Base-by-base conservation (phyloP, 2,113 vertebrate genomes). In the Tachycineta bicolor region DNA sequence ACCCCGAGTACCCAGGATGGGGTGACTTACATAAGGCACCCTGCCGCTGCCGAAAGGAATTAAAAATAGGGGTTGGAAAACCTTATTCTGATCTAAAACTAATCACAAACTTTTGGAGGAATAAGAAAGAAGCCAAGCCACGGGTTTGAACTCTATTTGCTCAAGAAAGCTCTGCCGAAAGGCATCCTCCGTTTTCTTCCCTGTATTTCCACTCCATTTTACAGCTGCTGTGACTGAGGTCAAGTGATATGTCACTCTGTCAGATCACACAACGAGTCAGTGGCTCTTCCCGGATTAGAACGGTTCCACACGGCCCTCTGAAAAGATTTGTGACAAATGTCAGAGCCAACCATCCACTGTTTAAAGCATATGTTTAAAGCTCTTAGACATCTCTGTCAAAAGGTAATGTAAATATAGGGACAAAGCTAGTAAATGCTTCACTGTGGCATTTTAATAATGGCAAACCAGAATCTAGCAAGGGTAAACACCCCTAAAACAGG, bases 201-300 rank as follows among this genome's bases (percentile, higher is more conserved):
- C 77, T 26, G 65, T 18, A 44, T 89, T 89, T 77, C 81, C 94
- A 94, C 87, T 81, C 55, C 55, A 29, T 58, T 73, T 79, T 96
- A 87, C 96, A 96, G 95, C 97, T 94, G 97, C 94, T 22, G 76
- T 56, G 79, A 21, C 89, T 64, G 95, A 81, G 96, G 97, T 97
- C 97, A 97, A 97, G 97, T 96, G 96, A 97, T 96, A 95, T 97
- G 97, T 97, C 97, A 97, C 82, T 95, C 90, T 97, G 97, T 96
- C 97, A 96, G 96, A 94, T 97, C 97, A 95, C 97, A 97, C 96
- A 97, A 95, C 11, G 69, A 96, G 95, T 47, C 95, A 94, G 93
- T 84, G 96, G 90, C 96, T 97, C 97, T 97, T 97, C 96, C 87
- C 67, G 89, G 97, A 96, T 97, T 97, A 97, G 96, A 84, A 94